Evolutionary conservation across 92 coral and sea anemone species (phyloP).

Genomic region (Epizoanthus scotinus): DNA sequence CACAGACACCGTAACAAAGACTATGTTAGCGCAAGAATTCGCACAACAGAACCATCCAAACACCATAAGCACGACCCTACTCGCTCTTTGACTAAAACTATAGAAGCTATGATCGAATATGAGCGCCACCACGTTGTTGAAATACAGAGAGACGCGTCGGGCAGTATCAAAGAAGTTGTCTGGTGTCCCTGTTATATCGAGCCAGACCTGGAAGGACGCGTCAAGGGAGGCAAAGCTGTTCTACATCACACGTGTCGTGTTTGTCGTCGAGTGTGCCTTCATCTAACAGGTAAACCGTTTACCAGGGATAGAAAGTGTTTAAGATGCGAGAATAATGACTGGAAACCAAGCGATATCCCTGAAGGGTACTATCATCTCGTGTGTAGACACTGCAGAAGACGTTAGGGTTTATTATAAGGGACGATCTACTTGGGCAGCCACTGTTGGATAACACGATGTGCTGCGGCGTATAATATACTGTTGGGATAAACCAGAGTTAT

Average conservation of each 20-base stretch:
- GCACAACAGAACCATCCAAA: too few relatives aligned
- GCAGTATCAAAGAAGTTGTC: constrained; percentile 27
- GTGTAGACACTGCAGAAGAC: constrained; percentile 31
- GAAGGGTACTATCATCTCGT: constrained; percentile 44
- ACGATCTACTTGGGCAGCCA: too few relatives aligned
- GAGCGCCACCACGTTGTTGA: constrained; percentile 40
- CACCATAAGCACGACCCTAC: background rate
- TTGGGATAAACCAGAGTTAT: too few relatives aligned
- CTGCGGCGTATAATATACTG: too few relatives aligned
- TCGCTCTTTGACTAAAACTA: background rate
- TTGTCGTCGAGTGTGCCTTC: constrained; percentile 29
- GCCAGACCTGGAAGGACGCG: constrained; percentile 6
- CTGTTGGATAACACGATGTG: too few relatives aligned
- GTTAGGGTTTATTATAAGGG: background rate
- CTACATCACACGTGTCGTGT: constrained; percentile 34
- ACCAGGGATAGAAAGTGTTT: constrained; percentile 33
- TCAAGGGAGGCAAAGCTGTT: constrained; percentile 37
- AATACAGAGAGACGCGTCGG: constrained; percentile 8
- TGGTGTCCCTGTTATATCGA: constrained; percentile 41
- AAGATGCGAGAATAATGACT: constrained; percentile 30
- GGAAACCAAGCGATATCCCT: constrained; percentile 31
- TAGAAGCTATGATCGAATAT: background rate
- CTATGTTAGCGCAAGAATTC: too few relatives aligned
- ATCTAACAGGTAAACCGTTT: constrained; percentile 37
- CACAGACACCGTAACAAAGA: too few relatives aligned